Evolutionary conservation across 2,113 vertebrate species (phyloP), one percentile per base, ranked within the genome.

Genomic region (Struthidea cinerea): DNA sequence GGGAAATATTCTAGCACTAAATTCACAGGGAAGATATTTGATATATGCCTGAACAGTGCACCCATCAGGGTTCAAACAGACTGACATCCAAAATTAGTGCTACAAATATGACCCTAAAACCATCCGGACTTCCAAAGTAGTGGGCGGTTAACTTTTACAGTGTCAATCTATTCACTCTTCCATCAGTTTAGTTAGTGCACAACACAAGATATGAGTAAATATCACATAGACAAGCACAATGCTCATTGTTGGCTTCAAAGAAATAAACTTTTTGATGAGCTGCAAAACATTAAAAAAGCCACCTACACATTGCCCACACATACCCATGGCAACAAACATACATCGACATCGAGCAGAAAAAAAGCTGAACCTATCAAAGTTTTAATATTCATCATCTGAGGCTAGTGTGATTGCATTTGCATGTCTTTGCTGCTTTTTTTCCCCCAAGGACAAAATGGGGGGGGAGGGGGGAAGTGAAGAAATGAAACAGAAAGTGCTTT

Each of bases 361-460:
- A 81, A 88, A 93, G 42, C 82, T 87, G 52, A 96, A 87, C 89
- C 87, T 94, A 90, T 94, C 82, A 32, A 77, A 92, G 61, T 91
- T 94, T 96, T 87, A 93, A 91, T 94, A 93, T 97, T 93, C 94
- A 96, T 93, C 91, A 47, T 95, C 85, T 82, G 74, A 93, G 73
- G 84, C 94, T 85, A 82, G 46, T 6, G 7, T 93, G 94, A 89
- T 94, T 94, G 47, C 82, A 94, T 97, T 96, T 96, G 93, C 94
- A 97, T 94, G 79, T 44, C 78, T 93, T 95, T 94, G 79, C 74
- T 95, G 78, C 39, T 8, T 73, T 69, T 37, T 53, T 23, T 28
- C 0, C 28, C 67, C 88, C 46, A 78, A 90, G 91, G 93, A 94
- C 2, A 17, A 90, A 92, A 89, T 16, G 82, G 27, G 18, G 7